Conservation (phyloP, 2,888 invertebrate species). For the Oligia strigilis region DNA sequence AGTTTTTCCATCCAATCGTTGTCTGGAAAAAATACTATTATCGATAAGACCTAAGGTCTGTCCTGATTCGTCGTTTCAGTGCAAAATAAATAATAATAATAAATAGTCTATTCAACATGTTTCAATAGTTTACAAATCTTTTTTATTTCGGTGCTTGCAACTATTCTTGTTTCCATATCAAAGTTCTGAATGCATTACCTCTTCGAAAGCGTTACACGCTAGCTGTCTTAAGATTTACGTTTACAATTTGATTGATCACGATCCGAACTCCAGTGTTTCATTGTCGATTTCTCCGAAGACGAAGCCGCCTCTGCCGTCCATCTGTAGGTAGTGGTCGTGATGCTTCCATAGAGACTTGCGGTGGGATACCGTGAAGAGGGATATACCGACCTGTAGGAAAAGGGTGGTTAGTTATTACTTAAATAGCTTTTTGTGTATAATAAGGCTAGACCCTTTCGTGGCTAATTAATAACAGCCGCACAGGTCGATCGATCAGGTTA, state of each 20-base stretch:
- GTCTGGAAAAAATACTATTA: neutral
- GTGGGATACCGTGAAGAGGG: constrained; percentile 99
- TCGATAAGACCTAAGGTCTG: neutral
- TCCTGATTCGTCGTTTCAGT: neutral
- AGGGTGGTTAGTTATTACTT: neutral
- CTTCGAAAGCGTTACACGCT: constrained; percentile 13
- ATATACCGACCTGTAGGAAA: constrained; percentile 92
- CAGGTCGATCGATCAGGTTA: too few species aligned
- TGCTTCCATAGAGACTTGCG: constrained; percentile 99
- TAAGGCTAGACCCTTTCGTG: too few species aligned
- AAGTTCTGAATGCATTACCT: constrained; percentile 30
- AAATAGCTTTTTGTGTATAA: too few species aligned
- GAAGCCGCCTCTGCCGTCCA: constrained; percentile 98
- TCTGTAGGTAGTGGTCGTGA: constrained; percentile 98
- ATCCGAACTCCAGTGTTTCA: constrained; percentile 97
- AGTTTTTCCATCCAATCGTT: neutral
- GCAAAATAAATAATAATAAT: neutral
- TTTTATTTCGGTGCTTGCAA: too few species aligned
- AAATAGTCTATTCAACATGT: neutral
- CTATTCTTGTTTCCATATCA: neutral
- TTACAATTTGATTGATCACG: constrained; percentile 90
- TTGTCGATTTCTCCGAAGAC: constrained; percentile 96
- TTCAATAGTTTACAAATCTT: neutral
- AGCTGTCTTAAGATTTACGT: constrained; percentile 12
- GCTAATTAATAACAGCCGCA: too few species aligned